These are phyloP conservation scores for Hirtodrosophila trivittata DNA, from an alignment of 2,888 invertebrate genomes.

Conservation along the genomic window DNA sequence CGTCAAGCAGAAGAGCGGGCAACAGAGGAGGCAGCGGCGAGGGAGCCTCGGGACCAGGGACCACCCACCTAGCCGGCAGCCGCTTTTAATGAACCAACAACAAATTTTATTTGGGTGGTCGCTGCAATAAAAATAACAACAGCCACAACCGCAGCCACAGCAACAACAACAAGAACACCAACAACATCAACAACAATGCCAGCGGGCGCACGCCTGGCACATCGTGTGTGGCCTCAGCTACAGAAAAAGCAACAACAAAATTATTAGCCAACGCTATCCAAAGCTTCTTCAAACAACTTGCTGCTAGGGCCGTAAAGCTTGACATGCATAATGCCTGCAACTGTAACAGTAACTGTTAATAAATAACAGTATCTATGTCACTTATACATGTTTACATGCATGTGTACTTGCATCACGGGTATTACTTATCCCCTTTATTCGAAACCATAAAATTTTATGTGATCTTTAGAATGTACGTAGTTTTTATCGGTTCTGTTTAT, in stretches of 20 bases:
- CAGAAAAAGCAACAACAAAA: constrained; percentile 26
- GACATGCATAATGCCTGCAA: constrained; percentile 1
- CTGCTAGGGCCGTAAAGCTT: constrained; percentile 7
- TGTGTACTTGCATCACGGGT: too few species aligned
- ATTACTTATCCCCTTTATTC: too few species aligned
- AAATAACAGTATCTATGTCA: not conserved
- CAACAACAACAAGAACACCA: constrained; percentile 14
- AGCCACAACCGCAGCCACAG: constrained; percentile 27
- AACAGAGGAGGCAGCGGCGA: constrained; percentile 4
- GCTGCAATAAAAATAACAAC: constrained; percentile 54
- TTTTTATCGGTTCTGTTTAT: too few species aligned
- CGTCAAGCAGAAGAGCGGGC: constrained; percentile 32
- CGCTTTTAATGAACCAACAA: constrained; percentile 72
- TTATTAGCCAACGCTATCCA: constrained; percentile 33
- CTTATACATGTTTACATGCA: too few species aligned
- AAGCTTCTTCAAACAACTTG: constrained; percentile 42
- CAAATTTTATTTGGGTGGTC: constrained; percentile 70
- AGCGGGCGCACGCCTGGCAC: constrained; percentile 39
- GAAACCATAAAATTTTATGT: too few species aligned
- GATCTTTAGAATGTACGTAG: too few species aligned
- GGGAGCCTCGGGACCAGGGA: constrained; percentile 37
- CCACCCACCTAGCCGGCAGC: constrained; percentile 73
- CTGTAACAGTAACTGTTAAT: constrained; percentile 15
- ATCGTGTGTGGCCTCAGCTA: constrained; percentile 59
- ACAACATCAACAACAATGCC: constrained; percentile 42